A percentile compares a stretch with the other conserved stretches of the same genome.
Evolutionary conservation across 30 jellyfish, hydroid and myxozoan genomes (phyloP).

Genomic region (Cassiopea andromeda): DNA sequence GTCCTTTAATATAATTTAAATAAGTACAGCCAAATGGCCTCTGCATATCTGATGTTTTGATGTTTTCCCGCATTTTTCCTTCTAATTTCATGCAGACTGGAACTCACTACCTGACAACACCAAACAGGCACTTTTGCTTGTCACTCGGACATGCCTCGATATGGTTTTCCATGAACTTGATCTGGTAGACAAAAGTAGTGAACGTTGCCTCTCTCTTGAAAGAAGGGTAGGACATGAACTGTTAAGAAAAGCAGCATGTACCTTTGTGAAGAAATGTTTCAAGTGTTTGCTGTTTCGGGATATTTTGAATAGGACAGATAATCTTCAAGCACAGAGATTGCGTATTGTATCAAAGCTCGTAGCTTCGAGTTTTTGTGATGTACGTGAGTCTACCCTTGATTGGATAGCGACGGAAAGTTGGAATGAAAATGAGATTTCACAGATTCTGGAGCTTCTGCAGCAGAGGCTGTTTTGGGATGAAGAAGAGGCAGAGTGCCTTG

Average conservation of each 20-base stretch:
- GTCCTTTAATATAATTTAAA: too few species aligned
- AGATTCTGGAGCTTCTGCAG: slow-evolving; percentile 9
- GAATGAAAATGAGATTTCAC: neutral
- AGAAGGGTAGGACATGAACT: slow-evolving; percentile 26
- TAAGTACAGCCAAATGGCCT: neutral
- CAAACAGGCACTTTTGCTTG: neutral
- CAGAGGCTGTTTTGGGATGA: slow-evolving; percentile 49
- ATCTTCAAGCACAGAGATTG: neutral
- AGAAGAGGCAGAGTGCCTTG: slow-evolving; percentile 39
- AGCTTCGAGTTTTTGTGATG: slow-evolving; percentile 23
- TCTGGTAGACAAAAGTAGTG: neutral
- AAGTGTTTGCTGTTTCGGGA: neutral
- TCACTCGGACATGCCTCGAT: neutral
- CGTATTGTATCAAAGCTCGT: neutral
- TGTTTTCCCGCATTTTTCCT: neutral
- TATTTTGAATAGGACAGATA: neutral
- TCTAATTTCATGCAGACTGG: slow-evolving; percentile 11
- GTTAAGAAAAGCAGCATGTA: slow-evolving; percentile 20
- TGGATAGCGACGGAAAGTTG: slow-evolving; percentile 40
- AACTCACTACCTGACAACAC: neutral
- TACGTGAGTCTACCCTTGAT: slow-evolving; percentile 8
- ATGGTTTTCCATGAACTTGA: slow-evolving; percentile 5
- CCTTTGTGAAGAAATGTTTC: neutral
- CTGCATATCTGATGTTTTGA: neutral
- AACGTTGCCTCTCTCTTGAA: neutral